phyloP scores from a whole-genome alignment of 1,140 invertebrate species.

The Whitmania pigra region DNA sequence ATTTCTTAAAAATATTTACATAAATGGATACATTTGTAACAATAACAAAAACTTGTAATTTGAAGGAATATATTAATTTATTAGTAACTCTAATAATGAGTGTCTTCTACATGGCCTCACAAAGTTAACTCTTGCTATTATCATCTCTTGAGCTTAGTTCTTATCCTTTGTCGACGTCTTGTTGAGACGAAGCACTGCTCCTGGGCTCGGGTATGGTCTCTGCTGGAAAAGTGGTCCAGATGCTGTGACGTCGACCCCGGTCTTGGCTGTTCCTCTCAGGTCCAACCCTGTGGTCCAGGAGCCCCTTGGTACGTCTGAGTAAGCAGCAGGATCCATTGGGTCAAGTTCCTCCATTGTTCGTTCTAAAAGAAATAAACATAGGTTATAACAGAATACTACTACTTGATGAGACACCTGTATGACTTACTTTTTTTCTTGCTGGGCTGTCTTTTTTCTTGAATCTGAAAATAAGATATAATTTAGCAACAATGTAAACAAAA shows the following conservation, averaged over 20 bases:
- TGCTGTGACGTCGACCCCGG: conserved; percentile 76
- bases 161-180: conserved; percentile 21
- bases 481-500: too few species aligned
- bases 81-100: too few species aligned
- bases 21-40: too few species aligned
- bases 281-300: conserved; percentile 69
- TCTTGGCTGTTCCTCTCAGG: conserved; percentile 52
- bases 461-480: too few species aligned
- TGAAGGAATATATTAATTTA: too few species aligned
- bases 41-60: too few species aligned
- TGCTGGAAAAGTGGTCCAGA: conserved; percentile 57
- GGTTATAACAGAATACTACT: background rate
- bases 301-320: conserved; percentile 65
- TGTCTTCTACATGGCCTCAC: too few species aligned
- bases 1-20: too few species aligned
- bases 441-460: too few species aligned
- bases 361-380: conserved; percentile 12
- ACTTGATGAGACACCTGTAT: too few species aligned
- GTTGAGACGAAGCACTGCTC: conserved; percentile 57
- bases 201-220: conserved; percentile 81
- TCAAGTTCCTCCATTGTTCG: conserved; percentile 53
- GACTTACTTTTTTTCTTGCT: too few species aligned
- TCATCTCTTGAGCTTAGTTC: background rate
- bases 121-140: background rate
- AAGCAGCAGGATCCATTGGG: conserved; percentile 78